Evolutionary conservation across 2,888 invertebrate species (phyloP).

Genomic region (Phalera bucephala): DNA sequence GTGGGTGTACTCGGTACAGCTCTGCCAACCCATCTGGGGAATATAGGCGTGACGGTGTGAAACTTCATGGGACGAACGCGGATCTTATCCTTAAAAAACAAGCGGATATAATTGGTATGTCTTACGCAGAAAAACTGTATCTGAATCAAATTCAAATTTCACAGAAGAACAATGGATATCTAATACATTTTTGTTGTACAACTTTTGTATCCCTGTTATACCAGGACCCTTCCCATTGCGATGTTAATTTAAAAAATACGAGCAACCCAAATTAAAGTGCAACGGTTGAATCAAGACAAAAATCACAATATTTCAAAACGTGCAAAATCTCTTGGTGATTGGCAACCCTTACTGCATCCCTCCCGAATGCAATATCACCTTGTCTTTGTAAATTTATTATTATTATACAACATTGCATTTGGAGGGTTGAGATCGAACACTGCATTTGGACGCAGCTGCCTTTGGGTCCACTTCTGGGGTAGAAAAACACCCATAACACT

Average conservation of each 20-base stretch:
- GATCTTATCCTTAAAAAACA: too few relatives aligned
- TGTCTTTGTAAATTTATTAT: constrained; percentile 78
- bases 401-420: constrained; percentile 74
- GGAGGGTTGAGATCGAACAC: constrained; percentile 63
- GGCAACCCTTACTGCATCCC: constrained; percentile 61
- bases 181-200: too few relatives aligned
- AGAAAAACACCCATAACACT: constrained; percentile 13
- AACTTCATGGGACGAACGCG: too few relatives aligned
- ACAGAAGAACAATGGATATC: too few relatives aligned
- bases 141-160: too few relatives aligned
- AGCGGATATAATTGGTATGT: too few relatives aligned
- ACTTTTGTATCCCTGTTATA: too few relatives aligned
- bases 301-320: constrained; percentile 7
- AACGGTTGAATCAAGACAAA: background rate
- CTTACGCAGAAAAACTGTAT: too few relatives aligned
- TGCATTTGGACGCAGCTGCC: constrained; percentile 72
- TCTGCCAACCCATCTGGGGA: too few relatives aligned
- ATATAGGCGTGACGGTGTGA: too few relatives aligned
- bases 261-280: background rate
- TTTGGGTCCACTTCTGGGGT: constrained; percentile 44
- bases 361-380: constrained; percentile 56
- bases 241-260: background rate
- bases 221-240: too few relatives aligned
- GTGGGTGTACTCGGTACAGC: too few relatives aligned
- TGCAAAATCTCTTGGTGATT: constrained; percentile 59